Conservation (phyloP, 2,113 vertebrate genomes). For the Seriola dumerili region DNA sequence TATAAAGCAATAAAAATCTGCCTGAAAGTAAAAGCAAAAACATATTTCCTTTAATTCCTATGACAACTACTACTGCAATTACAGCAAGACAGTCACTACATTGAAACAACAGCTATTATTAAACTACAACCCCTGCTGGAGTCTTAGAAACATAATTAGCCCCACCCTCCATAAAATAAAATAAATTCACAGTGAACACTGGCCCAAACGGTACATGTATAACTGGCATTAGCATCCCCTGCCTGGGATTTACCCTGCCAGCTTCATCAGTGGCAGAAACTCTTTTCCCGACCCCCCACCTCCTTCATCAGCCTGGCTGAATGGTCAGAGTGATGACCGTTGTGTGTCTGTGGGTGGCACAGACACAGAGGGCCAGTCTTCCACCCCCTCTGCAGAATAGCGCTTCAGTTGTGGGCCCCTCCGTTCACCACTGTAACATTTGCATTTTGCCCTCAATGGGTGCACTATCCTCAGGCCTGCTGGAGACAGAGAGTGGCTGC, state of each 20-base stretch:
- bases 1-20: background rate
- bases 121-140: background rate
- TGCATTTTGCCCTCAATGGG: conserved; percentile 82
- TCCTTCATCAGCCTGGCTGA: conserved; percentile 63
- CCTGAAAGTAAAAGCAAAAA: conserved; percentile 10
- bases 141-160: conserved; percentile 5
- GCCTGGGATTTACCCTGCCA: conserved; percentile 31
- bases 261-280: conserved; percentile 42
- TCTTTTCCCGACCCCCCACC: conserved; percentile 38
- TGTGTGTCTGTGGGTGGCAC: conserved; percentile 79
- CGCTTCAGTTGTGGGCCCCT: conserved; percentile 76
- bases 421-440: conserved; percentile 78
- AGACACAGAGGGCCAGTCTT: conserved; percentile 79
- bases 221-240: conserved; percentile 24
- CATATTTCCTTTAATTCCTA: background rate
- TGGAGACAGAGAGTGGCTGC: conserved; percentile 52
- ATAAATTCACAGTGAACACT: conserved; percentile 20
- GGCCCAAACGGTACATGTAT: conserved; percentile 36
- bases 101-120: background rate
- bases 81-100: background rate
- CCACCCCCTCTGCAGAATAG: conserved; percentile 71
- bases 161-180: background rate
- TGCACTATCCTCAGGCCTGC: conserved; percentile 72
- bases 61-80: background rate
- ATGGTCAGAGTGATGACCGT: conserved; percentile 73